Evolutionary conservation across 2,888 invertebrate species (phyloP).

Genomic region (Bhutanitis thaidina): DNA sequence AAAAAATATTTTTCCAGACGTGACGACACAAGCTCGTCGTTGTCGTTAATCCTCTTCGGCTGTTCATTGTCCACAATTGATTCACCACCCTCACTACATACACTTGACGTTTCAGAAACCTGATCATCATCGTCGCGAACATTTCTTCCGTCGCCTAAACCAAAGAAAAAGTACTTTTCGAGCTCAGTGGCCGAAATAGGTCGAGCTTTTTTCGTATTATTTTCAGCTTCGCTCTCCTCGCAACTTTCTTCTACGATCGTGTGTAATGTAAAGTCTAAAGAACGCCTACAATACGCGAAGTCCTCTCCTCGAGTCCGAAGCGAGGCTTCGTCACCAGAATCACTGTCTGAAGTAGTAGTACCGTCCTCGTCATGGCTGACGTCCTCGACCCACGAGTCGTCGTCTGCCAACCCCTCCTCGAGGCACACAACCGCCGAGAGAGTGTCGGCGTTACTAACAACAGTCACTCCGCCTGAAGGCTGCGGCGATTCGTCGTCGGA

Average conservation of each 20-base stretch:
- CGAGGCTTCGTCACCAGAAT: slow-evolving; percentile 84
- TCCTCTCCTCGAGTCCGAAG: slow-evolving; percentile 89
- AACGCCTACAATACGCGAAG: slow-evolving; percentile 88
- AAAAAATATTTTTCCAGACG: slow-evolving; percentile 94
- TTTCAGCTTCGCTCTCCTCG: slow-evolving; percentile 94
- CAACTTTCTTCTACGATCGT: slow-evolving; percentile 97
- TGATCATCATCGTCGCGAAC: slow-evolving; percentile 81
- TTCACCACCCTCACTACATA: slow-evolving; percentile 91
- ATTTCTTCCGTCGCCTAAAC: slow-evolving; percentile 86
- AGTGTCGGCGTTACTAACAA: slow-evolving; percentile 85
- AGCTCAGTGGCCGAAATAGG: slow-evolving; percentile 89
- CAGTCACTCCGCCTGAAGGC: slow-evolving; percentile 82
- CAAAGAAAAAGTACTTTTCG: slow-evolving; percentile 95
- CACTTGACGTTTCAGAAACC: slow-evolving; percentile 91
- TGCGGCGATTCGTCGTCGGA: slow-evolving; percentile 68
- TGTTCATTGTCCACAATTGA: slow-evolving; percentile 82
- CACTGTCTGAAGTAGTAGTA: slow-evolving; percentile 83
- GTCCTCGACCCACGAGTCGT: slow-evolving; percentile 96
- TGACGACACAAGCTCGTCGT: slow-evolving; percentile 89
- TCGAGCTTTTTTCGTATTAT: slow-evolving; percentile 80
- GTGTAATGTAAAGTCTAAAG: slow-evolving; percentile 93
- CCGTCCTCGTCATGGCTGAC: slow-evolving; percentile 90
- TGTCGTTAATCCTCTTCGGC: slow-evolving; percentile 79
- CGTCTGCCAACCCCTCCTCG: slow-evolving; percentile 93
- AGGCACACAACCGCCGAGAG: slow-evolving; percentile 86